Evolutionary conservation across 2,888 invertebrate species (phyloP).

Genomic region (Stenurella melanura): DNA sequence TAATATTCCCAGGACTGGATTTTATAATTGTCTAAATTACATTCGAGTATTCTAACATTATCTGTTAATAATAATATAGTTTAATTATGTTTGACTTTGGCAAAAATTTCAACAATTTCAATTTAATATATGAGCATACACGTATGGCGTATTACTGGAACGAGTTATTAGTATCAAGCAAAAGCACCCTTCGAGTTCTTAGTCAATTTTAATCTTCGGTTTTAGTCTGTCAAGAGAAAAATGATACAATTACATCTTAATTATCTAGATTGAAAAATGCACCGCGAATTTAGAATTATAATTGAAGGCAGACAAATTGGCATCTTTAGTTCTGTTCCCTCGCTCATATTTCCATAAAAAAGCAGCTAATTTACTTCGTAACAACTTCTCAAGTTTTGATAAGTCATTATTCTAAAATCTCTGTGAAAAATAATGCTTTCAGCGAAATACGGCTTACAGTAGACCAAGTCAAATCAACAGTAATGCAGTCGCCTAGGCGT

Average conservation of each 20-base stretch:
- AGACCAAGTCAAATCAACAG: slow-evolving; percentile 16
- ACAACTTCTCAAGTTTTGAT: slow-evolving; percentile 66
- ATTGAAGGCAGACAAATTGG: slow-evolving; percentile 58
- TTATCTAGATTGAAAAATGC: slow-evolving; percentile 56
- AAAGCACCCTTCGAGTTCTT: slow-evolving; percentile 16
- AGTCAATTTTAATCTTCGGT: slow-evolving; percentile 34
- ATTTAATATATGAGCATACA: too few relatives aligned
- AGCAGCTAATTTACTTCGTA: slow-evolving; percentile 65
- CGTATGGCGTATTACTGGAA: not conserved
- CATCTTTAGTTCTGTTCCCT: slow-evolving; percentile 55
- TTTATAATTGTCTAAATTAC: too few relatives aligned
- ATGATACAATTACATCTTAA: slow-evolving; percentile 56
- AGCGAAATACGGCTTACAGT: slow-evolving; percentile 40
- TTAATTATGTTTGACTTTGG: too few relatives aligned
- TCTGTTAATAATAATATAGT: too few relatives aligned
- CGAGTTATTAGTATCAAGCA: not conserved
- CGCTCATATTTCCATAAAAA: slow-evolving; percentile 60
- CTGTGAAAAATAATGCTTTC: slow-evolving; percentile 56
- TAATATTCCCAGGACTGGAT: too few relatives aligned
- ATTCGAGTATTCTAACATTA: too few relatives aligned
- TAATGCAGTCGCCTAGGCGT: too few relatives aligned
- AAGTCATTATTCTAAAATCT: slow-evolving; percentile 68
- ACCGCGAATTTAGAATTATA: slow-evolving; percentile 51
- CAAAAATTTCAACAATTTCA: too few relatives aligned
- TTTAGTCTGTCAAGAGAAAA: slow-evolving; percentile 45